Evolutionary conservation across 2,888 invertebrate species (phyloP), one percentile per base, ranked within the genome.

Genomic region (Synergus laeviventris): DNA sequence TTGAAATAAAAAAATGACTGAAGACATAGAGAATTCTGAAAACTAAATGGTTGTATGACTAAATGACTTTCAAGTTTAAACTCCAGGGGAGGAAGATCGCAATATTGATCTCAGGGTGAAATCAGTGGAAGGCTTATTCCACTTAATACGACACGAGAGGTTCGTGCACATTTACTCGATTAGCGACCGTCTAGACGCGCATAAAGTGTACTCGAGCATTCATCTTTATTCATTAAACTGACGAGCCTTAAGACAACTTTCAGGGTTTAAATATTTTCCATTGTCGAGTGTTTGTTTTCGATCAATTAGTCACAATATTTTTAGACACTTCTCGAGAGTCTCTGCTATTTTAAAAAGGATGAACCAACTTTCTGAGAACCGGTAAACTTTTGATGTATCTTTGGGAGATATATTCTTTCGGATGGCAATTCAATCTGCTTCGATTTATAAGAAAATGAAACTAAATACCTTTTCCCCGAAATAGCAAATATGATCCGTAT

Each of bases 141-240:
- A 18, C 9, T 18, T 54, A 70, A 49, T 54, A 49, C n/a, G 31
- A 70, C 70, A 54, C 31, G 70, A 54, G 70, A 49, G 49, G 36
- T 70, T 70, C 70, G 49, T 70, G 70, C 70, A 70, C 70, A 70
- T 70, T 70, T 70, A 70, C 49, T 70, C 49, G 70, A 70, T 70
- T 70, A 54, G 70, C 31, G 49, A n/a, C 31, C 36, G 70, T 70
- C 70, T 70, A 70, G 70, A 70, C 70, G 70, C 36, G 49, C 70
- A 70, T 70, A n/a, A 70, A 70, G 70, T 31, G 70, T 49, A 70
- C 70, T 70, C 49, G 31, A 54, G 49, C 49, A 31, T 54, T 49
- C 49, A 70, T 70, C 70, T 54, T 70, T 70, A 70, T 70, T 70
- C 70, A 70, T 70, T 54, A 70, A 70, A 49, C 49, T 54, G n/a